Evolutionary conservation across 2,113 vertebrate species (phyloP).

Genomic region (Chamaetylas fuelleborni): DNA sequence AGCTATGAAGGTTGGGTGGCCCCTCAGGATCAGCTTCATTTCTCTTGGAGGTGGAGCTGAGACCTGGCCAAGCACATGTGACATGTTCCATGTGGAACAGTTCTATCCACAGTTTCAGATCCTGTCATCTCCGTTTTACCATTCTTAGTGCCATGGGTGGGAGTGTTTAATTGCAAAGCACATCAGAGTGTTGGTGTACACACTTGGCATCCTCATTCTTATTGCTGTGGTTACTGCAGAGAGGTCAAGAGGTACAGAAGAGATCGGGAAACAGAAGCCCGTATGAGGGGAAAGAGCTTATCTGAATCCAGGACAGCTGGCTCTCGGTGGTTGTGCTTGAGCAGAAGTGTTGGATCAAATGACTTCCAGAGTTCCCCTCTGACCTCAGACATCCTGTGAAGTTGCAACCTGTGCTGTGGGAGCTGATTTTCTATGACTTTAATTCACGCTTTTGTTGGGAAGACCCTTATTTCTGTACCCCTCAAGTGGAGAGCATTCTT

Average conservation of each 20-base stretch:
- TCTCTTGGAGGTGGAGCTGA: not conserved
- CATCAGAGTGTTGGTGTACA: not conserved
- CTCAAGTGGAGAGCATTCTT: not conserved
- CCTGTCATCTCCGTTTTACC: rapidly evolving
- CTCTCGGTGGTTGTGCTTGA: not conserved
- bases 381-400: not conserved
- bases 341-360: not conserved
- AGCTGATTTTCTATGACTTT: not conserved
- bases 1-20: not conserved
- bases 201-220: not conserved
- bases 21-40: not conserved
- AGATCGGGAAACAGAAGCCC: not conserved
- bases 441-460: rapidly evolving
- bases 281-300: rapidly evolving
- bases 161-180: not conserved
- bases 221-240: not conserved
- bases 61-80: not conserved
- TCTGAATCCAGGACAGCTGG: rapidly evolving
- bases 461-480: not conserved
- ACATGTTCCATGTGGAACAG: not conserved
- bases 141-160: not conserved
- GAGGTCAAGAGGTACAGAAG: not conserved
- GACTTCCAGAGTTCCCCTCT: not conserved
- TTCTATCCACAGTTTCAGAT: not conserved
- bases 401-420: not conserved